phyloP scores from a whole-genome alignment of 2,888 invertebrate species.

The Dryomyza anilis region DNA sequence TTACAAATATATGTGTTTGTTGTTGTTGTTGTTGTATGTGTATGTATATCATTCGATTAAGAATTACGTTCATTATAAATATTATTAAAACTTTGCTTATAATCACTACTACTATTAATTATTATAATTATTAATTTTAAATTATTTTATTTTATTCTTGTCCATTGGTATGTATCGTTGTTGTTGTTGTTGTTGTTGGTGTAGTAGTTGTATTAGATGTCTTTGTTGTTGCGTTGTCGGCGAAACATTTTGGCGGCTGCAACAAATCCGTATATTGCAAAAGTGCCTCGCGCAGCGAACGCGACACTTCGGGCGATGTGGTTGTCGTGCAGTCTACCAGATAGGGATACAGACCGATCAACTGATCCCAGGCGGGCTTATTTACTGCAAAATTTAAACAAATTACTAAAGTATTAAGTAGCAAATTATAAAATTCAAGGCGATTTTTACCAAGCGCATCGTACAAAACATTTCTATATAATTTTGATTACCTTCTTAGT shows the following conservation, averaged over 20 bases:
- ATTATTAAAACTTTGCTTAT: constrained; percentile 25
- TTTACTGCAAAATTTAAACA: constrained; percentile 77
- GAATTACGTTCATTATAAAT: constrained; percentile 25
- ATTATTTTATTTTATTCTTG: constrained; percentile 46
- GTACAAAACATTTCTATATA: no score
- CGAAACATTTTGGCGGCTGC: constrained; percentile 65
- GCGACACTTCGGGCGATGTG: constrained; percentile 78
- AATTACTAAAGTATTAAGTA: background rate
- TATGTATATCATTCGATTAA: constrained; percentile 20
- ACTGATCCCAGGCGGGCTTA: constrained; percentile 87
- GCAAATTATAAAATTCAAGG: no score
- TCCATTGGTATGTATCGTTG: constrained; percentile 49
- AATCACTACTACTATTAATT: background rate
- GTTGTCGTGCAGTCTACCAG: constrained; percentile 86
- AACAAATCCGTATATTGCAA: constrained; percentile 86
- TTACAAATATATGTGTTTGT: constrained; percentile 13
- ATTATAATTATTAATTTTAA: background rate
- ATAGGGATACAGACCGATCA: constrained; percentile 88
- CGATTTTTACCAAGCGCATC: no score
- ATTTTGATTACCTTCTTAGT: no score
- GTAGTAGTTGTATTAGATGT: constrained; percentile 22
- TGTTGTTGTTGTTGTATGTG: no score
- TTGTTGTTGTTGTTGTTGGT: constrained; percentile 18
- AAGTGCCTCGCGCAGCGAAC: constrained; percentile 81
- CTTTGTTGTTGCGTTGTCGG: constrained; percentile 22